A percentile compares a stretch with the other conserved stretches of the same genome.
Evolutionary conservation across 2,113 vertebrate genomes (phyloP).

Genomic region (Lycocorax pyrrhopterus): DNA sequence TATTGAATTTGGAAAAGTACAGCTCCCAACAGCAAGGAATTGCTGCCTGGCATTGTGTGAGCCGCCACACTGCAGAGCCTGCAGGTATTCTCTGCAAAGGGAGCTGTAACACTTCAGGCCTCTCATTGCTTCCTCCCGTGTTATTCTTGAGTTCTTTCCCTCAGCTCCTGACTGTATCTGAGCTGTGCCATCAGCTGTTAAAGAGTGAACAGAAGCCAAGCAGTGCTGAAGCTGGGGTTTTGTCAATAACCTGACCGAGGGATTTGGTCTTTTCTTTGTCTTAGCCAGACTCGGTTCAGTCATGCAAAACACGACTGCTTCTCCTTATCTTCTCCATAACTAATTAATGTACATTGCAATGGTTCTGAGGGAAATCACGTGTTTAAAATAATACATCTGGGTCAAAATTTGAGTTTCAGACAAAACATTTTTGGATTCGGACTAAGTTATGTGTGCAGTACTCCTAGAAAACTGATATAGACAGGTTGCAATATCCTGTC

Average conservation of each 20-base stretch:
- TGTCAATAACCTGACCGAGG: neutral
- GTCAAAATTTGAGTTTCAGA: neutral
- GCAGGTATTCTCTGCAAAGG: neutral
- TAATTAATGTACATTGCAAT: neutral
- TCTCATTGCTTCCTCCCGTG: accelerated
- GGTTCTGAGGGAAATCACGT: neutral
- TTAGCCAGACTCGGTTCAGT: neutral
- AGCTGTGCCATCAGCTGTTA: neutral
- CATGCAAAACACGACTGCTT: neutral
- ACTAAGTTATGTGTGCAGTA: neutral
- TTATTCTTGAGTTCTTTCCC: neutral
- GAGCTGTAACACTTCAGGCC: neutral
- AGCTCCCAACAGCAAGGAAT: neutral
- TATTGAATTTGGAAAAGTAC: neutral
- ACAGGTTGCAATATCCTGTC: neutral
- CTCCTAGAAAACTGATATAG: accelerated
- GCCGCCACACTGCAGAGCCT: neutral
- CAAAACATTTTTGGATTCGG: neutral
- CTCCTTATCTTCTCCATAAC: neutral
- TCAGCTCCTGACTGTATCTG: neutral
- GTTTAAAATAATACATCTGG: neutral
- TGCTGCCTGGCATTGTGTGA: neutral
- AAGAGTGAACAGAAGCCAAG: neutral
- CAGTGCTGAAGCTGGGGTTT: neutral
- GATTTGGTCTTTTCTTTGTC: neutral